A percentile compares a stretch with the other conserved stretches of the same genome.
These are phyloP conservation scores for Bos taurus DNA, from an alignment of 2,113 vertebrate species.

Conservation along the genomic window ARS-UCD2.0 NW_020192292.1:6196001-6196500, in stretches of 20 bases:
- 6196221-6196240: background rate
- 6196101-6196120: background rate
- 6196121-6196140: background rate
- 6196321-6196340: background rate
- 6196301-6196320: background rate
- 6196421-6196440: constrained; percentile 8
- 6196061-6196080: background rate
- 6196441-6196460: fast-evolving
- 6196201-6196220: background rate
- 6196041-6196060: background rate
- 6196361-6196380: background rate
- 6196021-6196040: background rate
- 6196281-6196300: background rate
- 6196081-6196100: background rate
- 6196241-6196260: background rate
- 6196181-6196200: background rate
- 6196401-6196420: background rate
- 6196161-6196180: background rate
- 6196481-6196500: background rate
- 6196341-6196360: background rate
- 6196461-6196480: background rate
- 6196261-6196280: background rate
- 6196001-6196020: background rate
- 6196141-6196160: background rate
- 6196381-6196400: background rate